phyloP scores from a whole-genome alignment of 2,113 vertebrate genomes.

The Oxyruncus cristatus region DNA sequence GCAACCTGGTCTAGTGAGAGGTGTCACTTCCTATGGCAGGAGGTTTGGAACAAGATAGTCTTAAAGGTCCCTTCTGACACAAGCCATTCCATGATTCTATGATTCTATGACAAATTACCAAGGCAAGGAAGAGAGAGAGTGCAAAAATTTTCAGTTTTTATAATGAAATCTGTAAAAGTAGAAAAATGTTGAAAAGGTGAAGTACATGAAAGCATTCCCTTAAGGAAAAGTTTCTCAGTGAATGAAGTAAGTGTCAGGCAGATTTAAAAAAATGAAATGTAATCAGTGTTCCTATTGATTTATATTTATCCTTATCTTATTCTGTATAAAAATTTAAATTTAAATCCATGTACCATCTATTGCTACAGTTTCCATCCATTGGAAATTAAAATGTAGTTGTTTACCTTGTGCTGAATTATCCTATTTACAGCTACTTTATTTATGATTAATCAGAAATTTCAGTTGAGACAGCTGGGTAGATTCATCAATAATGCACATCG shows the following conservation, averaged over 20 bases:
- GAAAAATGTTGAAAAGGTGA: neutral
- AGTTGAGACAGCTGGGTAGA: neutral
- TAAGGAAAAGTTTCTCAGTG: neutral
- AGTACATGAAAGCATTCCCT: neutral
- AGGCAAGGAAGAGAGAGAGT: neutral
- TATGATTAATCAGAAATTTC: constrained; percentile 18
- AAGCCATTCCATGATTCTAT: neutral
- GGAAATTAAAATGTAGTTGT: constrained; percentile 6
- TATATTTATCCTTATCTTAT: constrained; percentile 1
- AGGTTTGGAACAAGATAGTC: neutral
- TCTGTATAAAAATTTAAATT: neutral
- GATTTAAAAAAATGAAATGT: neutral
- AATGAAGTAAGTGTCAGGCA: neutral
- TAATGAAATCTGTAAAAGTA: neutral
- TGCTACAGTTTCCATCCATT: neutral
- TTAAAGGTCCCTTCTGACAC: neutral
- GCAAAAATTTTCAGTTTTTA: neutral
- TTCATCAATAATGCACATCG: neutral
- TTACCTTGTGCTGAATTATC: constrained; percentile 15
- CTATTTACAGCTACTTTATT: constrained; percentile 12
- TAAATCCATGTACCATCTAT: neutral
- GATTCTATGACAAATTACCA: neutral
- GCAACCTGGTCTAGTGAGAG: neutral
- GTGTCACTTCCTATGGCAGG: neutral
- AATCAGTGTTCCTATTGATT: neutral